These are phyloP conservation scores for Gymnocheta viridis DNA, from an alignment of 2,888 invertebrate genomes.

Conservation along the genomic window DNA sequence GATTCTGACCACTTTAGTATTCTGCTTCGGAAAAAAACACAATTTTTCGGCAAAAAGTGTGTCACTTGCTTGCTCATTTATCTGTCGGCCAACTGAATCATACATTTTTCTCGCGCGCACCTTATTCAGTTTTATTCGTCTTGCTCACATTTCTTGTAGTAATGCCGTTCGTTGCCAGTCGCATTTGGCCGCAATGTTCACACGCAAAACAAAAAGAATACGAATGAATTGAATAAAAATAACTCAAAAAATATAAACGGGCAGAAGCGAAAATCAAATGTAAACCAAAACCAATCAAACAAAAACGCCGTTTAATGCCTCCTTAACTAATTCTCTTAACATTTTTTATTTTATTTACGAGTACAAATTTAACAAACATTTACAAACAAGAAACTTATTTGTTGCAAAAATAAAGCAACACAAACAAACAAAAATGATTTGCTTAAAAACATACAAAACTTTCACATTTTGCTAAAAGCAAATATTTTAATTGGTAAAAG, in stretches of 20 bases:
- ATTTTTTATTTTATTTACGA: neutral
- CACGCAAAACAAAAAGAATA: conserved; percentile 58
- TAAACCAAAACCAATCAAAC: conserved; percentile 37
- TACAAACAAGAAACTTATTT: conserved; percentile 38
- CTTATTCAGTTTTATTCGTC: conserved; percentile 21
- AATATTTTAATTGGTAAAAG: neutral
- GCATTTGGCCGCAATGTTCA: conserved; percentile 63
- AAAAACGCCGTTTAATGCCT: conserved; percentile 8
- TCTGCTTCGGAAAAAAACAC: neutral
- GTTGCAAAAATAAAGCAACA: conserved; percentile 40
- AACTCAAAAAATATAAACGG: neutral
- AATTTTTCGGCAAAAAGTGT: conserved; percentile 46
- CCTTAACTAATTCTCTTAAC: conserved; percentile 34
- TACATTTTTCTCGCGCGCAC: conserved; percentile 51
- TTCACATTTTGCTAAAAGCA: conserved; percentile 54
- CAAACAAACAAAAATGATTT: conserved; percentile 14
- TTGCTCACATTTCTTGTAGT: conserved; percentile 6
- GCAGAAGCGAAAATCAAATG: neutral
- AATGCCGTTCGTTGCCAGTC: conserved; percentile 28
- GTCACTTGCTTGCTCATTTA: conserved; percentile 45
- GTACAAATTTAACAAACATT: conserved; percentile 44
- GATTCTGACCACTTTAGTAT: conserved; percentile 13
- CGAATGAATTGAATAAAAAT: conserved; percentile 32
- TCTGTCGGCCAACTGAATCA: conserved; percentile 65
- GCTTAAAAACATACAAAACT: conserved; percentile 45